Evolutionary conservation across 2,797 vertebrate species (phyloP).

Genomic region (Anas flavirostris): DNA sequence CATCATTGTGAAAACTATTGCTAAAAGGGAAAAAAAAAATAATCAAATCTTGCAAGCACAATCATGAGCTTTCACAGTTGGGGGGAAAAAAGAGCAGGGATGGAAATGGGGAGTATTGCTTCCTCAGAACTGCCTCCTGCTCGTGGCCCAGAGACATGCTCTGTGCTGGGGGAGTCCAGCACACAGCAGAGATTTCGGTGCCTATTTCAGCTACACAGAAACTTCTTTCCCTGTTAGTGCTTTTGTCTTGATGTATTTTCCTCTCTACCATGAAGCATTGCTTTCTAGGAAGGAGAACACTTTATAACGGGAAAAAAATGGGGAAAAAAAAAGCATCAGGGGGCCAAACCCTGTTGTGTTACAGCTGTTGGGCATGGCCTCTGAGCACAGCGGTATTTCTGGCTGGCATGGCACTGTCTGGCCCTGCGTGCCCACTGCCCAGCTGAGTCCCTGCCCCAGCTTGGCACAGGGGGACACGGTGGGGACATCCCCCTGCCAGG

Average conservation of each 20-base stretch:
- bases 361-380: neutral
- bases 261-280: neutral
- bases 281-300: neutral
- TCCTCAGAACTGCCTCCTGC: neutral
- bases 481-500: neutral
- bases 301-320: neutral
- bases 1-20: neutral
- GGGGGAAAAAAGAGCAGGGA: neutral
- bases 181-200: neutral
- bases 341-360: accelerated
- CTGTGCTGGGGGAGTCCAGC: neutral
- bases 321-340: accelerated
- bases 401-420: neutral
- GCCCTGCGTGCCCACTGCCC: accelerated
- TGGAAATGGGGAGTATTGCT: neutral
- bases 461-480: neutral
- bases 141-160: accelerated
- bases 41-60: neutral
- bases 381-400: neutral
- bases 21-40: no score
- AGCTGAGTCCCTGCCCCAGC: neutral
- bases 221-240: neutral
- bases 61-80: neutral
- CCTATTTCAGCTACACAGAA: neutral
- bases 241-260: neutral